phyloP scores from a whole-genome alignment of 2,888 invertebrate genomes.

The Tetragnatha montana region DNA sequence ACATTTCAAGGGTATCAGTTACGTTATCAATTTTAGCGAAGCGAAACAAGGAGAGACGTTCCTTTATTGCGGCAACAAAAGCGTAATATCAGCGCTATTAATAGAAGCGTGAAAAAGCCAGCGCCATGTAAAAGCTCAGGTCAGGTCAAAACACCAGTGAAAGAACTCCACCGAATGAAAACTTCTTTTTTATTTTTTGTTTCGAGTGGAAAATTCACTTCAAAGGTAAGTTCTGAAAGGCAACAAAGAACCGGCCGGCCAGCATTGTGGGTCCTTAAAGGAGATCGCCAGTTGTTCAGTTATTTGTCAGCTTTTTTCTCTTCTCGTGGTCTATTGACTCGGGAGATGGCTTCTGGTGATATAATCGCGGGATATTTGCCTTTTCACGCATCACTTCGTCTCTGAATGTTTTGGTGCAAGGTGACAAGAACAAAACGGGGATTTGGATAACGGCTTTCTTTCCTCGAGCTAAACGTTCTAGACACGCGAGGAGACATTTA shows the following conservation, averaged over 20 bases:
- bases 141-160: constrained; percentile 49
- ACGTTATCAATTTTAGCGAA: constrained; percentile 44
- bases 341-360: constrained; percentile 50
- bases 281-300: constrained; percentile 24
- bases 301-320: constrained; percentile 37
- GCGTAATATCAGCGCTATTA: constrained; percentile 61
- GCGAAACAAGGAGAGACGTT: constrained; percentile 32
- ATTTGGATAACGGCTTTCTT: constrained; percentile 9
- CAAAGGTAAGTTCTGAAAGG: constrained; percentile 32
- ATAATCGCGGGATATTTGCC: constrained; percentile 22
- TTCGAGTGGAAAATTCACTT: constrained; percentile 37
- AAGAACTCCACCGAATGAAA: constrained; percentile 51
- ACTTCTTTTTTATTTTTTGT: constrained; percentile 48
- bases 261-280: constrained; percentile 29
- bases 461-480: too few species aligned
- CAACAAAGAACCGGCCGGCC: constrained; percentile 49
- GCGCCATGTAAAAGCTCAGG: constrained; percentile 49
- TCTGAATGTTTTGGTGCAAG: constrained; percentile 8
- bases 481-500: too few species aligned
- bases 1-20: constrained; percentile 55
- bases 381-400: constrained; percentile 43
- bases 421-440: constrained; percentile 29
- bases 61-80: constrained; percentile 42
- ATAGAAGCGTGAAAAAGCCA: constrained; percentile 44
- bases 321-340: constrained; percentile 35